Percentiles rank a stretch among this genome's conserved stretches.
Evolutionary conservation across 1,140 invertebrate genomes (phyloP).

Genomic region (Pissodes strobi): DNA sequence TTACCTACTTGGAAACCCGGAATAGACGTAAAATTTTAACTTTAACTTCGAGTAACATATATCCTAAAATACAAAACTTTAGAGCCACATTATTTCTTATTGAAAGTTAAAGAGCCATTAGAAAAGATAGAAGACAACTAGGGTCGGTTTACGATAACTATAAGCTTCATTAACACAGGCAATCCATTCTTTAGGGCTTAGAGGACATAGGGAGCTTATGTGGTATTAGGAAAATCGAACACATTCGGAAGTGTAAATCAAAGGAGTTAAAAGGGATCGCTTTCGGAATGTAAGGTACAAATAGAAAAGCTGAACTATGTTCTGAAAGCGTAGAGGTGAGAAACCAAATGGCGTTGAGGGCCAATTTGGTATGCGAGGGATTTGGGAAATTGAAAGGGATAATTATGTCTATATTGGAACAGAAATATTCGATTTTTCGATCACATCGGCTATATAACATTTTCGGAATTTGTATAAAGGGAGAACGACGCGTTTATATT

Average conservation of each 20-base stretch:
- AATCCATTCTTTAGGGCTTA: slow-evolving; percentile 28
- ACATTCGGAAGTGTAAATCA: slow-evolving; percentile 43
- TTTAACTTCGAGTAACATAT: too few species aligned
- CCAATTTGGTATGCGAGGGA: slow-evolving; percentile 15
- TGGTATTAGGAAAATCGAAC: slow-evolving; percentile 41
- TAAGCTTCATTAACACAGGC: slow-evolving; percentile 30
- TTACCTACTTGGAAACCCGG: too few species aligned
- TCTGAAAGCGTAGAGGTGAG: slow-evolving; percentile 8
- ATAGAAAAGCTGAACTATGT: slow-evolving; percentile 30
- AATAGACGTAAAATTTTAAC: too few species aligned
- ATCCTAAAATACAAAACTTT: too few species aligned
- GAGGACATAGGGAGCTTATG: slow-evolving; percentile 31
- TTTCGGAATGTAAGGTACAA: slow-evolving; percentile 26
- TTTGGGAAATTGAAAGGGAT: slow-evolving; percentile 7
- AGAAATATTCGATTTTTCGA: too few species aligned
- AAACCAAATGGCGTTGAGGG: slow-evolving; percentile 16
- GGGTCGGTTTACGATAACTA: slow-evolving; percentile 22
- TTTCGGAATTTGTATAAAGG: too few species aligned
- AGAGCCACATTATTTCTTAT: too few species aligned
- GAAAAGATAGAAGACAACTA: background rate
- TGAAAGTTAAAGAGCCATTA: too few species aligned
- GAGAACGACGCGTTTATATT: too few species aligned
- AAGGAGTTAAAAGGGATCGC: slow-evolving; percentile 41
- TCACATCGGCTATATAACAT: too few species aligned
- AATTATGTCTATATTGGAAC: too few species aligned